Conservation (phyloP, 2,888 invertebrate species). For the Toxonevra muliebris region DNA sequence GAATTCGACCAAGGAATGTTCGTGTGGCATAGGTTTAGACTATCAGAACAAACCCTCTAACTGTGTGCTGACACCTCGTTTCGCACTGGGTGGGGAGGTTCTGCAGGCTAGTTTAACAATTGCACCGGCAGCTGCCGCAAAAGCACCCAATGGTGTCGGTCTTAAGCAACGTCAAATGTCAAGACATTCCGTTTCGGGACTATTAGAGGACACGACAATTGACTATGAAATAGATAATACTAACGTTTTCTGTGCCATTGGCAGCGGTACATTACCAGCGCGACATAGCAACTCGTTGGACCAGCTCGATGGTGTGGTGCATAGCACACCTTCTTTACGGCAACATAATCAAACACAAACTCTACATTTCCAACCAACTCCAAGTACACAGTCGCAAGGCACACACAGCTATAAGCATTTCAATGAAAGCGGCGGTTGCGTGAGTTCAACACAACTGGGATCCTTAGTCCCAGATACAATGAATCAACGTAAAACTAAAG, state of each 20-base stretch:
- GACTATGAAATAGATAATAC: conserved; percentile 44
- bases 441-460: too few relatives aligned
- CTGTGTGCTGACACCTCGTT: conserved; percentile 69
- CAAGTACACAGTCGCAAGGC: conserved; percentile 35
- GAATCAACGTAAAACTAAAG: conserved; percentile 44
- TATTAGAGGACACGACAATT: conserved; percentile 58
- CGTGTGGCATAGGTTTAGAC: conserved; percentile 60
- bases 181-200: conserved; percentile 71
- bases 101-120: conserved; percentile 74
- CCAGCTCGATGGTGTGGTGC: conserved; percentile 70
- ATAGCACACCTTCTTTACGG: conserved; percentile 63
- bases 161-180: conserved; percentile 65
- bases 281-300: conserved; percentile 86
- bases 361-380: conserved; percentile 28
- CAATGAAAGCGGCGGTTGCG: conserved; percentile 26
- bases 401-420: conserved; percentile 39
- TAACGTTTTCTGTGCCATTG: conserved; percentile 48
- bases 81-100: conserved; percentile 69
- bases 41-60: conserved; percentile 47
- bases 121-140: conserved; percentile 66
- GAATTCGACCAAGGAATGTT: conserved; percentile 51
- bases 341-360: conserved; percentile 34
- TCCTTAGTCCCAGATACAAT: too few relatives aligned
- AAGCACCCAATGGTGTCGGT: conserved; percentile 37
- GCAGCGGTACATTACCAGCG: conserved; percentile 71